Evolutionary conservation across 2,888 invertebrate species (phyloP), one percentile per base, ranked within the genome.

Genomic region (Augochlorella aurata): DNA sequence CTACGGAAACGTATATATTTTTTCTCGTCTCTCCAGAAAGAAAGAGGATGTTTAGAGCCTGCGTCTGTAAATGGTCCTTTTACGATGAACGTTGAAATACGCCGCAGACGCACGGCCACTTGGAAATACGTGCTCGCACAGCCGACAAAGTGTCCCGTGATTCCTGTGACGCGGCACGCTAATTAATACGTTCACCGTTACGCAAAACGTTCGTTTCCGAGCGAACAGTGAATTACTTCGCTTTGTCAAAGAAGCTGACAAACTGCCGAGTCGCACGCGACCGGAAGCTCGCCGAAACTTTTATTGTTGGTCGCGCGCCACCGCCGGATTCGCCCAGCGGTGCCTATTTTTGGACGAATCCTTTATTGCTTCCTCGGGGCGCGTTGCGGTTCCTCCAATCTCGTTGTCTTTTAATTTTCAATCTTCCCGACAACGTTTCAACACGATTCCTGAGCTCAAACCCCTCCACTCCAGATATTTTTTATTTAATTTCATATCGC

Each of bases 191-290:
- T 69, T 54, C 49, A n/a, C 38, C 29, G 50, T 81, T 81, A 77
- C 73, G 72, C 74, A 81, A 76, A 86, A 83, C 71, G 81, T 69
- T 76, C 24, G 49, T 58, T 81, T 84, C 81, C 63, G 69, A 81
- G 74, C 18, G 73, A 67, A 29, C 54, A 45, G 49, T 29, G 73
- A 69, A 63, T 83, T 81, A 67, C 71, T 74, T 67, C 72, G 77
- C 63, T 54, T 79, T 74, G 50, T 75, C 61, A 49, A 21, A 58
- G 69, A 18, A n/a, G 45, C 29, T 10, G 44, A 58, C 70, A 72
- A 87, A 87, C 67, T 76, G 80, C 70, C 66, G 58, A 45, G 49
- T 21, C 16, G 69, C 87, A 87, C 80, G 85, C 79, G 75, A 86
- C 73, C 45, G 69, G 58, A 80, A 80, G 38, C 65, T 69, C 68